Evolutionary conservation across 2,113 vertebrate species (phyloP).

Genomic region (Glaucidium brasilianum): DNA sequence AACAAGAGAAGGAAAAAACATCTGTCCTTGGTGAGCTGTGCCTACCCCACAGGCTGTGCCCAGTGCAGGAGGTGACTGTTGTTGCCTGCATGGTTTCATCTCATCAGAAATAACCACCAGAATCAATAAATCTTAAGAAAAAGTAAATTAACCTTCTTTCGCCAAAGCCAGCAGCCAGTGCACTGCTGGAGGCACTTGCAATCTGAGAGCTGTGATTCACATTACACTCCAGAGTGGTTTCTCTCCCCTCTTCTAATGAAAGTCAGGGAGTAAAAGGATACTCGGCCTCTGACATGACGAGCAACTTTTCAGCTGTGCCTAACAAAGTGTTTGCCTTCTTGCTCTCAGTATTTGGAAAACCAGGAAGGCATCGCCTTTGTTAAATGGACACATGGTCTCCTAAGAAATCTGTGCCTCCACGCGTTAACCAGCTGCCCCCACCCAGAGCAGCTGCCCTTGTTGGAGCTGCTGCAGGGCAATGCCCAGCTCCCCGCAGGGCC

Average conservation of each 20-base stretch:
- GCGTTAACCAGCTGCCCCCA: background rate
- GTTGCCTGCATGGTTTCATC: background rate
- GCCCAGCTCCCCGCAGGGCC: background rate
- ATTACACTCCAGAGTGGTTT: background rate
- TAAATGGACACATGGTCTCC: background rate
- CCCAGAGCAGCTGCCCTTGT: background rate
- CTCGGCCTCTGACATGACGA: background rate
- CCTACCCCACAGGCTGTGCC: background rate
- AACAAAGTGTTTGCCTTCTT: background rate
- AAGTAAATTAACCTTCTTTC: background rate
- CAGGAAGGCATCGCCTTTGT: background rate
- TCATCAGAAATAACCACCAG: background rate
- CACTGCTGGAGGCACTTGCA: background rate
- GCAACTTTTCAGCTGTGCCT: background rate
- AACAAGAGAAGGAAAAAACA: rapidly evolving
- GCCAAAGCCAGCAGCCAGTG: background rate
- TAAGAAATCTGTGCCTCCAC: background rate
- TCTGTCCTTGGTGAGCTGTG: background rate
- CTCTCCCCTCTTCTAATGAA: background rate
- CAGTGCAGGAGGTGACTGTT: background rate
- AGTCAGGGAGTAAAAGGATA: background rate
- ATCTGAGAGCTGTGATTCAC: background rate
- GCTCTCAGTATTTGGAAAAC: background rate
- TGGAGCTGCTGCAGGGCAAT: rapidly evolving
- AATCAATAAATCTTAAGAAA: background rate